These are phyloP conservation scores for Helicoverpa armigera DNA, from an alignment of 1,140 invertebrate species.

Conservation along the genomic window DNA sequence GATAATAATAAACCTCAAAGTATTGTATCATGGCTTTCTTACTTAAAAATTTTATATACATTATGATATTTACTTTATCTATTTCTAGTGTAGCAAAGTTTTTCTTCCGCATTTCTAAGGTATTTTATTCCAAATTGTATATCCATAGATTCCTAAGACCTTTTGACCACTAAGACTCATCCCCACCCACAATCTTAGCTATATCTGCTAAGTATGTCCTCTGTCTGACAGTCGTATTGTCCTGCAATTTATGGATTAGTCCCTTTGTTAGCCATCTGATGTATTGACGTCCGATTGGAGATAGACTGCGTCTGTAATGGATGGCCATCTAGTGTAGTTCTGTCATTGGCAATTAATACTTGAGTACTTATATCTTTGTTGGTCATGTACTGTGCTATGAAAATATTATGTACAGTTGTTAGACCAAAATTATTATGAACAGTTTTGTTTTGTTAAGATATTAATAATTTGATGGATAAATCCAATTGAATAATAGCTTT, in stretches of 20 bases:
- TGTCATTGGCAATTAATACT: conserved; percentile 42
- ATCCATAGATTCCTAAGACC: too few species aligned
- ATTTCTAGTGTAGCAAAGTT: too few species aligned
- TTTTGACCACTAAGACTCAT: not conserved
- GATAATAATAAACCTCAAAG: too few species aligned
- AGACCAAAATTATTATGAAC: too few species aligned
- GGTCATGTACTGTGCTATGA: conserved; percentile 36
- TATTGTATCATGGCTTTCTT: too few species aligned
- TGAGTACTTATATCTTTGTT: conserved; percentile 49
- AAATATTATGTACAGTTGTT: not conserved
- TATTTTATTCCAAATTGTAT: too few species aligned
- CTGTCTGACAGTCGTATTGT: conserved; percentile 59
- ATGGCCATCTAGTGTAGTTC: conserved; percentile 43
- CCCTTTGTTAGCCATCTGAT: conserved; percentile 59
- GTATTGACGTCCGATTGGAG: conserved; percentile 65
- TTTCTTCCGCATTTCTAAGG: too few species aligned
- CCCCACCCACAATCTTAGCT: not conserved
- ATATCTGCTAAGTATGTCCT: conserved; percentile 53
- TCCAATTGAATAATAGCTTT: not conserved
- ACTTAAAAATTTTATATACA: too few species aligned
- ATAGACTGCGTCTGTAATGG: conserved; percentile 58
- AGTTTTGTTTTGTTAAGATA: too few species aligned
- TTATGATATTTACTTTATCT: too few species aligned
- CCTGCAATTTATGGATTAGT: conserved; percentile 69
- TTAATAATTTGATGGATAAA: not conserved